Conservation (phyloP, 2,113 vertebrate species). For the Monarcha castaneiventris region DNA sequence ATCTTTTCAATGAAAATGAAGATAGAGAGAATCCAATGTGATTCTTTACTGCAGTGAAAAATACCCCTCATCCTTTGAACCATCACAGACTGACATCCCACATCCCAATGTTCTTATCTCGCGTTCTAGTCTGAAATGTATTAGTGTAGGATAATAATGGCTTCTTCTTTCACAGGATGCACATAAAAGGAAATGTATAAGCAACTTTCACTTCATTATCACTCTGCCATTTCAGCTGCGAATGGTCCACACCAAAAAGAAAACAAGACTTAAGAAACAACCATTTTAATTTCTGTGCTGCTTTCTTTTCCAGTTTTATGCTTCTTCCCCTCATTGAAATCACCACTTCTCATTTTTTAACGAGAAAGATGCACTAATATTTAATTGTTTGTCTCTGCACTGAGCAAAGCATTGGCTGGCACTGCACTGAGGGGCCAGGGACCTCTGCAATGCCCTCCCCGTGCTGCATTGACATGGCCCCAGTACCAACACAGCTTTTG, state of each 20-base stretch:
- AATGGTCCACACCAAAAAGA: background rate
- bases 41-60: background rate
- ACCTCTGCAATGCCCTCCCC: rapidly evolving
- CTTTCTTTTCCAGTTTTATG: background rate
- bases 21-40: background rate
- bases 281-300: background rate
- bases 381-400: background rate
- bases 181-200: background rate
- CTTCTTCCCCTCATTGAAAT: background rate
- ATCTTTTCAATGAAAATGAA: constrained; percentile 1
- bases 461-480: rapidly evolving
- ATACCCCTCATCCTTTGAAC: background rate
- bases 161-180: background rate
- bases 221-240: background rate
- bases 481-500: rapidly evolving
- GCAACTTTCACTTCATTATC: background rate
- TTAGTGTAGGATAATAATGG: background rate
- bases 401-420: background rate
- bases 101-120: background rate
- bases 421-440: rapidly evolving
- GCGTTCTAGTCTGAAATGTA: background rate
- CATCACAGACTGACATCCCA: background rate
- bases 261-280: background rate
- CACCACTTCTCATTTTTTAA: background rate
- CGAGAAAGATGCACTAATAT: rapidly evolving